phyloP scores from a whole-genome alignment of 2,113 vertebrate species.

The Nannospalax galili region DNA sequence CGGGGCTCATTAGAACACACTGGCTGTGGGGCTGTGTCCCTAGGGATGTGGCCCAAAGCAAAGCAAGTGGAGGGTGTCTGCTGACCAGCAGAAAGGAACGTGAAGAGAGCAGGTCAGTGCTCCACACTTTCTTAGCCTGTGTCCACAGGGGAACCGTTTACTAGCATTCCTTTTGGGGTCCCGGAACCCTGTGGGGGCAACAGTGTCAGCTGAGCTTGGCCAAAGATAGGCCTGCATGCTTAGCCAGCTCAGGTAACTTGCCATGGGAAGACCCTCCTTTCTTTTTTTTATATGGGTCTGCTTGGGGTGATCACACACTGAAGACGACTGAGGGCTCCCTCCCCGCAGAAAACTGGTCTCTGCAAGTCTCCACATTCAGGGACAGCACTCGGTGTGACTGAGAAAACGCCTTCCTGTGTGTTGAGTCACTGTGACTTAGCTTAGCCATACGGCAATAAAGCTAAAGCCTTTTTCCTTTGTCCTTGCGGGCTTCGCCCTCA shows the following conservation, averaged over 20 bases:
- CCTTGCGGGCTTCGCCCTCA: not conserved
- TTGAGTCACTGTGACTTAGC: slow-evolving; percentile 46
- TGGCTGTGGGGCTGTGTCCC: not conserved
- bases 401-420: slow-evolving; percentile 26
- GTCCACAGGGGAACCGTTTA: too few species aligned
- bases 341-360: not conserved
- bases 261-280: fast-evolving
- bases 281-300: not conserved
- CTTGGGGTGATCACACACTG: fast-evolving
- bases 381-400: not conserved
- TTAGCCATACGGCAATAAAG: not conserved
- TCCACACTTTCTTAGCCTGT: too few species aligned
- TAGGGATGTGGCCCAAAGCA: not conserved
- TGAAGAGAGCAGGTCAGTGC: too few species aligned
- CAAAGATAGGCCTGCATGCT: fast-evolving
- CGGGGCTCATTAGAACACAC: fast-evolving
- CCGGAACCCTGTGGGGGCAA: not conserved
- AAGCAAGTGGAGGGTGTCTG: not conserved
- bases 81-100: not conserved
- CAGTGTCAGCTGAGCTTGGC: fast-evolving
- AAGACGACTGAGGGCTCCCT: not conserved
- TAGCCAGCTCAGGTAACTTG: not conserved
- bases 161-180: not conserved
- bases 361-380: not conserved
- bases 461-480: not conserved